Percentiles rank a stretch among this genome's conserved stretches.
These are phyloP conservation scores for Scaptomyza cyrtandrae DNA, from an alignment of 2,888 invertebrate genomes.

Conservation along the genomic window DNA sequence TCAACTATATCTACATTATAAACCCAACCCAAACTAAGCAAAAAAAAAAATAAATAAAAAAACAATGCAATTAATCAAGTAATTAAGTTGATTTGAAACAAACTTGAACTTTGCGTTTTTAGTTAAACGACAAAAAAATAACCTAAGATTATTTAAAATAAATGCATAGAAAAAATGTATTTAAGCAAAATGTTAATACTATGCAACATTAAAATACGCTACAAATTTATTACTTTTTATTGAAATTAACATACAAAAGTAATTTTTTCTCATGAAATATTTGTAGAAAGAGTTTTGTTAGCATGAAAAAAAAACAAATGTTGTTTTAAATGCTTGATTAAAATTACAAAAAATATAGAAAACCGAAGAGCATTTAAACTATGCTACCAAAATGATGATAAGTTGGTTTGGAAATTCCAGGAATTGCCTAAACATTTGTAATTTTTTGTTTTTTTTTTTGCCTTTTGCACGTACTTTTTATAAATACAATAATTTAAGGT, in stretches of 20 bases:
- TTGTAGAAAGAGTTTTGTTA: no score
- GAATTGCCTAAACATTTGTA: conserved; percentile 7
- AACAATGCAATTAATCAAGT: conserved; percentile 11
- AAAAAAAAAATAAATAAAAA: conserved; percentile 13
- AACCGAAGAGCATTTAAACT: not conserved
- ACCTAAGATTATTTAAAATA: not conserved
- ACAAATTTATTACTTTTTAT: not conserved
- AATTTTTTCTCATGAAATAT: no score
- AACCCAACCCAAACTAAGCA: conserved; percentile 17
- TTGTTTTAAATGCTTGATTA: not conserved
- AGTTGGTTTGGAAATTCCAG: conserved; percentile 14
- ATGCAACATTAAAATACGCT: not conserved
- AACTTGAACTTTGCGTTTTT: conserved; percentile 31
- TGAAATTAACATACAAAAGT: no score
- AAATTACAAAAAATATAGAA: no score
- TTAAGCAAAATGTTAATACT: not conserved
- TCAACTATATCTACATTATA: conserved; percentile 2
- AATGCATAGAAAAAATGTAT: not conserved
- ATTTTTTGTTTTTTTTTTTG: not conserved
- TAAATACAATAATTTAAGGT: conserved; percentile 11
- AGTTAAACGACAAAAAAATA: not conserved
- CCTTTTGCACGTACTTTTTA: conserved; percentile 15
- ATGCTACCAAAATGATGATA: conserved; percentile 12
- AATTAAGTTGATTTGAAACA: conserved; percentile 9
- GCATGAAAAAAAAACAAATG: not conserved